A percentile compares a stretch with the other conserved stretches of the same genome.
Conservation (phyloP, 2,113 vertebrate species). For the Callithrix jacchus region DNA sequence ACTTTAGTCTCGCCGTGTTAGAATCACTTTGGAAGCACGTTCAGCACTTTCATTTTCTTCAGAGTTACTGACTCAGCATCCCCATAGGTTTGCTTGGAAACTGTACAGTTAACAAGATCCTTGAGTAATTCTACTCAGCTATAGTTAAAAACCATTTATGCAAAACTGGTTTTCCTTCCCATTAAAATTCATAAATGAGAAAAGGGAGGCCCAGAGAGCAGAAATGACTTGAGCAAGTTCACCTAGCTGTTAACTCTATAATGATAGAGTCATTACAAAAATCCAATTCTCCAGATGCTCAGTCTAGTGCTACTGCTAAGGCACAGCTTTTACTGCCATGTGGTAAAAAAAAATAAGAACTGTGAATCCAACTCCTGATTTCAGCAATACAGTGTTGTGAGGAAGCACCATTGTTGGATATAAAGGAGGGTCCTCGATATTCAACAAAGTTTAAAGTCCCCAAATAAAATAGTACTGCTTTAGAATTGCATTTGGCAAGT, state of each 20-base stretch:
- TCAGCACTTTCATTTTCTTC: background rate
- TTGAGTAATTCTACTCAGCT: background rate
- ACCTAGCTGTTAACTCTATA: background rate
- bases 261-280: background rate
- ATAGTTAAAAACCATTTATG: background rate
- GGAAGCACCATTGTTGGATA: background rate
- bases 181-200: background rate
- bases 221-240: background rate
- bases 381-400: background rate
- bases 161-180: background rate
- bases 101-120: background rate
- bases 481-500: slow-evolving; percentile 16
- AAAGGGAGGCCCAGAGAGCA: background rate
- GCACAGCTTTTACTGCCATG: background rate
- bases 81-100: background rate
- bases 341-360: background rate
- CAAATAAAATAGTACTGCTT: background rate
- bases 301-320: background rate
- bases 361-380: background rate
- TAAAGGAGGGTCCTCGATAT: background rate
- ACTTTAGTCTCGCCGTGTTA: background rate
- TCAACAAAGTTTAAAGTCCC: background rate
- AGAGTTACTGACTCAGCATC: background rate
- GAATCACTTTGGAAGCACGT: background rate
- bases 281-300: background rate